A percentile compares a stretch with the other conserved stretches of the same genome.
These are phyloP conservation scores for Tetrapedia diversipes DNA, from an alignment of 2,888 invertebrate species.

Conservation along the genomic window DNA sequence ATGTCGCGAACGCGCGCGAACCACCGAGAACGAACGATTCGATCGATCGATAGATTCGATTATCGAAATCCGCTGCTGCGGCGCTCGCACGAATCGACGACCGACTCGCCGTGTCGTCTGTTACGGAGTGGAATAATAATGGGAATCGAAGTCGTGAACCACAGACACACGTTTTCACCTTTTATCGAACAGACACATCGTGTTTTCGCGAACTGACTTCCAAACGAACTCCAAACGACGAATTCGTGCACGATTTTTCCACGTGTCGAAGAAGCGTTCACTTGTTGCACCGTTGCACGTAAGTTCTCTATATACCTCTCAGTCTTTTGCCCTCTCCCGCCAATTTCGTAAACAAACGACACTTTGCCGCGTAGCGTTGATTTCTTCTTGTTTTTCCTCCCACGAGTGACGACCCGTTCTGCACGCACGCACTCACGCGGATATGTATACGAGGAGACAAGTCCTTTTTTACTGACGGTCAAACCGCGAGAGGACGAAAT, in stretches of 20 bases:
- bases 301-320: background rate
- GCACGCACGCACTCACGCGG: background rate
- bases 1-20: background rate
- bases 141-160: background rate
- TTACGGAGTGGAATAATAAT: background rate
- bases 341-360: slow-evolving; percentile 12
- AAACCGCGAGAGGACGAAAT: slow-evolving; percentile 13
- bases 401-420: background rate
- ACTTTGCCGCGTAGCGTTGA: background rate
- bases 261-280: slow-evolving; percentile 27
- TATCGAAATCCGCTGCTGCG: slow-evolving; percentile 10
- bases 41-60: slow-evolving; percentile 21
- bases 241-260: slow-evolving; percentile 4
- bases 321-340: background rate
- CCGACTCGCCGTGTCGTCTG: background rate
- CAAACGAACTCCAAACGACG: background rate
- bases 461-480: slow-evolving; percentile 4
- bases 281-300: slow-evolving; percentile 34
- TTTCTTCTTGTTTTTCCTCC: background rate
- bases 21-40: slow-evolving; percentile 9
- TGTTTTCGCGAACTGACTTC: background rate
- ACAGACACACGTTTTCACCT: slow-evolving; percentile 32
- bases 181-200: slow-evolving; percentile 28
- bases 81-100: background rate
- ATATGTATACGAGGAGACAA: slow-evolving; percentile 19